phyloP scores from a whole-genome alignment of 2,113 vertebrate genomes.

The Pungitius pungitius region DNA sequence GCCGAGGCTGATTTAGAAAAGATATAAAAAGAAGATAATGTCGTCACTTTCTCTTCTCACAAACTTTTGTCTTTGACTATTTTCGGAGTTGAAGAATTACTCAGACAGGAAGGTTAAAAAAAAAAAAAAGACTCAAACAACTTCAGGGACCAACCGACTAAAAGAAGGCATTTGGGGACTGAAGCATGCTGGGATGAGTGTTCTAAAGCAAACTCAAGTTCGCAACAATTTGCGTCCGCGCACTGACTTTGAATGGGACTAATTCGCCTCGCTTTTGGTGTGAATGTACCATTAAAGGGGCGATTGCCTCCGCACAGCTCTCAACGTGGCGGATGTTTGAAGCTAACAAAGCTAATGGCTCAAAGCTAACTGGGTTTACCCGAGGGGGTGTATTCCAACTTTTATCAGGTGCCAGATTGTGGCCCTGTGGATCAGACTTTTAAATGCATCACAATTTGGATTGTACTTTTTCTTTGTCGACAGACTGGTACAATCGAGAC shows the following conservation, averaged over 20 bases:
- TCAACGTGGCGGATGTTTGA: too few relatives aligned
- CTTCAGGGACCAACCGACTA: background rate
- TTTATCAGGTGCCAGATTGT: background rate
- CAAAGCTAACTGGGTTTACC: too few relatives aligned
- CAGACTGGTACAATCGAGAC: background rate
- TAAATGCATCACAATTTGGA: too few relatives aligned
- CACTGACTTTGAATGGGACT: too few relatives aligned
- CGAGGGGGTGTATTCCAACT: background rate
- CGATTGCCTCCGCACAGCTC: too few relatives aligned
- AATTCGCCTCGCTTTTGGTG: too few relatives aligned
- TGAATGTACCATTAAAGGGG: too few relatives aligned
- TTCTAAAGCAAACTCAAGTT: too few relatives aligned
- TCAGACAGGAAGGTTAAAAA: background rate
- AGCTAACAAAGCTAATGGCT: too few relatives aligned
- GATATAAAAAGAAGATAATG: slow-evolving; percentile 33
- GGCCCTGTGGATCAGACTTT: too few relatives aligned
- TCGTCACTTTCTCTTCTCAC: slow-evolving; percentile 23
- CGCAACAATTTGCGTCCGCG: too few relatives aligned
- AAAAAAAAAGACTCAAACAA: background rate
- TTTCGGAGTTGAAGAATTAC: slow-evolving; percentile 7
- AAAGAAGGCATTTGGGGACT: background rate
- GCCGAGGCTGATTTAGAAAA: slow-evolving; percentile 33
- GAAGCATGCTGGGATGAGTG: background rate
- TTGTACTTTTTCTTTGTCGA: too few relatives aligned
- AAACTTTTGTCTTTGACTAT: slow-evolving; percentile 22